These are phyloP conservation scores for Eilema caniola DNA, from an alignment of 2,888 invertebrate species.

Conservation along the genomic window DNA sequence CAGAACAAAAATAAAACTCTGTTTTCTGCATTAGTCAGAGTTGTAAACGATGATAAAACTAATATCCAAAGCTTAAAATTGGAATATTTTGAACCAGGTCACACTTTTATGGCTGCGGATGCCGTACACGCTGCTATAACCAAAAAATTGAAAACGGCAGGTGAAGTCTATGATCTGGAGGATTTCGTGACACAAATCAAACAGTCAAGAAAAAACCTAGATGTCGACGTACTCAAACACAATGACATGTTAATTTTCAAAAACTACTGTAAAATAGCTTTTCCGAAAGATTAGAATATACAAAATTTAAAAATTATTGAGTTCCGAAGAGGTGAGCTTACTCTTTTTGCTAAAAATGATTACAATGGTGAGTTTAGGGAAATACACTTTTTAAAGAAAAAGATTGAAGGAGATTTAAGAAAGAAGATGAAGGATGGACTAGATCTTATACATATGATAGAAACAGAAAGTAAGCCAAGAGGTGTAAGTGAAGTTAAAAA, in stretches of 20 bases:
- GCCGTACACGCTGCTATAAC: conserved; percentile 42
- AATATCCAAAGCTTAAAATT: conserved; percentile 30
- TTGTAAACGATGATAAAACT: conserved; percentile 31
- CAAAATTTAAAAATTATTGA: conserved; percentile 27
- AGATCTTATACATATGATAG: conserved; percentile 23
- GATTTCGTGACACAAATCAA: too few relatives aligned
- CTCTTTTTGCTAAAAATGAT: conserved; percentile 19
- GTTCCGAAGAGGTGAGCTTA: conserved; percentile 23
- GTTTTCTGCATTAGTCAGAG: conserved; percentile 33
- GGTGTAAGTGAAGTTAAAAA: conserved; percentile 19
- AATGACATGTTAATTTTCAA: conserved; percentile 26
- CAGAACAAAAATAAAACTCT: conserved; percentile 43
- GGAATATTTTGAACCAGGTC: conserved; percentile 41
- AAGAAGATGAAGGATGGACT: conserved; percentile 15
- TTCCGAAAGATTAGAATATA: conserved; percentile 27
- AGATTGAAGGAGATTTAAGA: conserved; percentile 23
- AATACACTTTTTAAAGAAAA: conserved; percentile 18
- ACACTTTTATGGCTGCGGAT: conserved; percentile 43
- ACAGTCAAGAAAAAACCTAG: conserved; percentile 34
- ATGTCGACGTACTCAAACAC: conserved; percentile 30
- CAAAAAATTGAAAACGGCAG: neutral
- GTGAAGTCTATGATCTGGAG: too few relatives aligned
- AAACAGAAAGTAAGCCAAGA: conserved; percentile 23
- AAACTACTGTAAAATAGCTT: conserved; percentile 23
- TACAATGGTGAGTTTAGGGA: conserved; percentile 13